These are phyloP conservation scores for Lasius fuliginosus DNA, from an alignment of 2,888 invertebrate genomes.

Conservation along the genomic window DNA sequence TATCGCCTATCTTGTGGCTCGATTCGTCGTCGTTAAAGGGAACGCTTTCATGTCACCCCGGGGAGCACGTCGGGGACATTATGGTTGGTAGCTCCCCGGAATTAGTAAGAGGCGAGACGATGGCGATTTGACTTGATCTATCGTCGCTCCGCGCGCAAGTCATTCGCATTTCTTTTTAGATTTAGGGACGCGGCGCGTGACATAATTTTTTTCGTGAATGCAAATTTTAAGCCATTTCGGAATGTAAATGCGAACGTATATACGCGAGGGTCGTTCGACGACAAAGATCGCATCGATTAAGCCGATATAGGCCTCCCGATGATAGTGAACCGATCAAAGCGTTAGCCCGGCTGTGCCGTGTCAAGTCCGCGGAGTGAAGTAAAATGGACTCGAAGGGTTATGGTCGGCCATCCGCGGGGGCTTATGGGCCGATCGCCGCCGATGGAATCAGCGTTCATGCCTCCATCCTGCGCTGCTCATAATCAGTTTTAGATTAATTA, in stretches of 20 bases:
- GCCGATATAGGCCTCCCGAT: constrained; percentile 72
- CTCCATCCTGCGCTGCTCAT: constrained; percentile 84
- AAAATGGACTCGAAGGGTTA: constrained; percentile 85
- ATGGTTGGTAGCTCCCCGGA: constrained; percentile 80
- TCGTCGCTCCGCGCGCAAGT: not conserved
- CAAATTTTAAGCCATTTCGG: not conserved
- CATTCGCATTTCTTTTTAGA: not conserved
- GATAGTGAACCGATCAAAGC: constrained; percentile 77
- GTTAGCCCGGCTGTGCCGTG: constrained; percentile 81
- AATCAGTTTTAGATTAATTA: constrained; percentile 86
- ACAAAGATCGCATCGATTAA: constrained; percentile 58
- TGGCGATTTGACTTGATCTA: constrained; percentile 36
- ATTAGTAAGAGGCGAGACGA: constrained; percentile 81
- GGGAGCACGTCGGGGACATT: constrained; percentile 80
- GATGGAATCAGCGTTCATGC: constrained; percentile 85
- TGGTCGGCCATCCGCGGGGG: constrained; percentile 82
- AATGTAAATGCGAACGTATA: not conserved
- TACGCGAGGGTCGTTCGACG: not conserved
- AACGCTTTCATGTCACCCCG: constrained; percentile 84
- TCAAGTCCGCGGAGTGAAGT: constrained; percentile 85
- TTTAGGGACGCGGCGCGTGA: not conserved
- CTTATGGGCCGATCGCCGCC: constrained; percentile 84
- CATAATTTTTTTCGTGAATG: not conserved
- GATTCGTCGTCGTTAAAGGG: constrained; percentile 85
- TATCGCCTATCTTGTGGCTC: constrained; percentile 84